Percentiles rank a stretch among this genome's conserved stretches.
phyloP scores from a whole-genome alignment of 1,140 invertebrate species.

The Heterodera carotae region DNA sequence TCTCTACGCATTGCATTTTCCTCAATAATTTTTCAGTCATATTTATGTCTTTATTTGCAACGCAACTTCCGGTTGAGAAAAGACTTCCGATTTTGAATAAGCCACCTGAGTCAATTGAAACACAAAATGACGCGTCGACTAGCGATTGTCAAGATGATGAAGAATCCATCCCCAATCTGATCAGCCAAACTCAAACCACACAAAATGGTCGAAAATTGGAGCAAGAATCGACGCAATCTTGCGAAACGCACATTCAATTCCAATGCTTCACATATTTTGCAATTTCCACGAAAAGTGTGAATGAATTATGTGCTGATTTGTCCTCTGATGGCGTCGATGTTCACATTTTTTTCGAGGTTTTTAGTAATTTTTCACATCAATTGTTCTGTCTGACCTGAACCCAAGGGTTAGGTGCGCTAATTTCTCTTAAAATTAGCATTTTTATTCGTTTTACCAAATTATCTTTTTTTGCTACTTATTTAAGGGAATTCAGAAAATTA shows the following conservation, averaged over 20 bases:
- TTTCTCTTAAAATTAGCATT: too few species aligned
- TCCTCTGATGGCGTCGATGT: not conserved
- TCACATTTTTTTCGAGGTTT: not conserved
- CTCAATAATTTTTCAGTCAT: not conserved
- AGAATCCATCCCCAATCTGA: not conserved
- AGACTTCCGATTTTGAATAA: constrained; percentile 4
- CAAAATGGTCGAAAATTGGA: not conserved
- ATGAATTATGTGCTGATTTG: not conserved
- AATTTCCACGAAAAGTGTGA: not conserved
- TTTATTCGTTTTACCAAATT: too few species aligned
- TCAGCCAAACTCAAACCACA: not conserved
- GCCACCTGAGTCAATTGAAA: not conserved
- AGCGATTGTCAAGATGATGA: not conserved
- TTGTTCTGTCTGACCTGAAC: too few species aligned
- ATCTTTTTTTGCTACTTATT: too few species aligned
- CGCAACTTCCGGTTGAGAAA: not conserved
- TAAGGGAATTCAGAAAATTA: too few species aligned
- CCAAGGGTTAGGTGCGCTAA: too few species aligned
- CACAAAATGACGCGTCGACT: not conserved
- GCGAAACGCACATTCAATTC: not conserved
- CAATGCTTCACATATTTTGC: constrained; percentile 1
- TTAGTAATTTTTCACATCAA: not conserved
- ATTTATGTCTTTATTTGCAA: not conserved
- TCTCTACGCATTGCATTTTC: too few species aligned
- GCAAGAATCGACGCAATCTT: not conserved